phyloP scores from a whole-genome alignment of 2,113 vertebrate genomes.

The Lophochroa leadbeateri region DNA sequence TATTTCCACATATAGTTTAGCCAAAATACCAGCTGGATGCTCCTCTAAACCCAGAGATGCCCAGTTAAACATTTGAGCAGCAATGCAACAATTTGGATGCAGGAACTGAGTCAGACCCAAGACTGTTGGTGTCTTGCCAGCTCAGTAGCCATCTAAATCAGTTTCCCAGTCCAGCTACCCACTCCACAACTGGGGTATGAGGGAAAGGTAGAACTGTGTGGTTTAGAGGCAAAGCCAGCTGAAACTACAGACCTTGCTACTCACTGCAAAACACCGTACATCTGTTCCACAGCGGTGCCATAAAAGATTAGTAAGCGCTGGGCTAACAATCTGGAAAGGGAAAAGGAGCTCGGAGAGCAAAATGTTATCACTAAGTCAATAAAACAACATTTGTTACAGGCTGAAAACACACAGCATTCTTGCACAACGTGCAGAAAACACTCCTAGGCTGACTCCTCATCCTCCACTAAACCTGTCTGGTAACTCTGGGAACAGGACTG shows the following conservation, averaged over 20 bases:
- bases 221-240: neutral
- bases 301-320: constrained; percentile 13
- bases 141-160: neutral
- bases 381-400: constrained; percentile 21
- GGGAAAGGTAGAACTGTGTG: neutral
- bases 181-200: rapidly evolving
- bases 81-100: neutral
- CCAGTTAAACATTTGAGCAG: neutral
- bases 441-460: neutral
- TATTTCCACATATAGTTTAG: neutral
- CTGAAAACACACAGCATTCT: neutral
- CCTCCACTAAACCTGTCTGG: constrained; percentile 37
- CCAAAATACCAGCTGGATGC: neutral
- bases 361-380: constrained; percentile 48
- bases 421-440: neutral
- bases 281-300: neutral
- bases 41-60: neutral
- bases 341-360: constrained; percentile 31
- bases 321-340: constrained; percentile 34
- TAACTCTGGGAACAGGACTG: neutral
- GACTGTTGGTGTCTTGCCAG: neutral
- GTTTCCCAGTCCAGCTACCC: neutral
- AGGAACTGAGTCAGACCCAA: neutral
- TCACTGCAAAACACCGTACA: neutral
- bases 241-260: neutral